Base-by-base conservation (phyloP, 2,113 vertebrate genomes). In the Lethenteron reissneri region DNA sequence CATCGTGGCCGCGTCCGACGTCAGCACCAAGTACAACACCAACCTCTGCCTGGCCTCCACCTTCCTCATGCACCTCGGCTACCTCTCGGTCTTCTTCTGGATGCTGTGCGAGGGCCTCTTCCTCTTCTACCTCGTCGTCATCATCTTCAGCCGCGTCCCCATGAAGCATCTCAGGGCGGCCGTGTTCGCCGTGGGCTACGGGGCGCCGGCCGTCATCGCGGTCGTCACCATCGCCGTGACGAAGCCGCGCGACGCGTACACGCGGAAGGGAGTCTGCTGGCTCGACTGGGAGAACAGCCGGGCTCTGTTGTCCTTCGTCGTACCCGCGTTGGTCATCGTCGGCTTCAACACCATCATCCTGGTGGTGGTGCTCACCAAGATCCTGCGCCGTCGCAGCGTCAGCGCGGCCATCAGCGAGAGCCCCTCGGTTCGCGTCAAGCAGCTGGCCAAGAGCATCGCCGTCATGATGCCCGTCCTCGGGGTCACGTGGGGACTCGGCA, bases 31-130 rank as follows among this genome's bases (percentile, higher is more conserved):
- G 75, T 12, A 68, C 1, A 56, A 12, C 1, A 1, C 25, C 0
- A 56, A 25, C 0, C n/a, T 83, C 1, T 92, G 90, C 75, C 84
- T 82, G 9, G 75, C 81, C 1, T 80, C 80, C 62, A 88, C 87
- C 0, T 92, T 92, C 76, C 89, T 92, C 60, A 83, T 83, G 71
- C 90, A 92, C 75, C 84, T 87, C 71, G 89, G 88, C 77, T 95
- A 91, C 71, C 82, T 95, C 13, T 80, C 83, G 56, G 70, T 90
- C 17, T 92, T 95, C 78, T 95, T 91, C 76, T 95, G 90, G 90
- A 94, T 95, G 89, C 76, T 95, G 1, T 76, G 83, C 9, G 81
- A 87, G 25, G 87, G 84, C 0, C 81, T 92, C 21, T 79, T 92
- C 58, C 86, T 95, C 57, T 78, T 86, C 9, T 88, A 89, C 73